Conservation (phyloP, 2,113 vertebrate genomes). For the Muntiacus muntjak region DNA sequence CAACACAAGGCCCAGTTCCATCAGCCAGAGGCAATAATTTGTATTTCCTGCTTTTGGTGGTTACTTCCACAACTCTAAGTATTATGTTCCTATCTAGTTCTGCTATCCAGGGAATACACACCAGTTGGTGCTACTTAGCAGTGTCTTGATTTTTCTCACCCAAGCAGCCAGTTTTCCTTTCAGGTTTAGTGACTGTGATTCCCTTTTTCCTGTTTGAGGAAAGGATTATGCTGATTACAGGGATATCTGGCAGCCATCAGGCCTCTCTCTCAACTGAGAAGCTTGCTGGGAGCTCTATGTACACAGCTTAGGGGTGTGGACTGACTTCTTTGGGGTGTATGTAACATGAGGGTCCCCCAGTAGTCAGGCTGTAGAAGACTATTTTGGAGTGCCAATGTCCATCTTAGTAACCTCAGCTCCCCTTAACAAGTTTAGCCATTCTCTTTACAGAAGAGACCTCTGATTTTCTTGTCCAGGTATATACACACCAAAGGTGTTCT, state of each 20-base stretch:
- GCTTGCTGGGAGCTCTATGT: neutral
- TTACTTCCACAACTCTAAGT: neutral
- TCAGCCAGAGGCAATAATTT: neutral
- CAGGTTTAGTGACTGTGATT: neutral
- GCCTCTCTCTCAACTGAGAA: neutral
- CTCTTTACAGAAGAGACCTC: neutral
- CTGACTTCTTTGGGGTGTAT: neutral
- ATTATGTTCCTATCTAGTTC: neutral
- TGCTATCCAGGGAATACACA: neutral
- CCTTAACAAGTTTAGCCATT: neutral
- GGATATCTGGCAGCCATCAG: neutral
- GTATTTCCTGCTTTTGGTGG: neutral
- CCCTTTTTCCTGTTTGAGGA: neutral
- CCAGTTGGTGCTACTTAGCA: neutral
- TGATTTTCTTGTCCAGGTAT: neutral
- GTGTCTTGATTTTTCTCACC: neutral
- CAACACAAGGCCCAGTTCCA: neutral
- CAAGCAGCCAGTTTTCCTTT: neutral
- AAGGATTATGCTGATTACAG: neutral
- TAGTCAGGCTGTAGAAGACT: neutral
- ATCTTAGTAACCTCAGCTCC: neutral
- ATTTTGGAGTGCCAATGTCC: neutral
- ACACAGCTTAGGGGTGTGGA: neutral
- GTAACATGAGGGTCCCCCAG: neutral
- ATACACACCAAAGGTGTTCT: neutral